Conservation (phyloP, 2,888 invertebrate genomes). For the Shargacucullia verbasci region DNA sequence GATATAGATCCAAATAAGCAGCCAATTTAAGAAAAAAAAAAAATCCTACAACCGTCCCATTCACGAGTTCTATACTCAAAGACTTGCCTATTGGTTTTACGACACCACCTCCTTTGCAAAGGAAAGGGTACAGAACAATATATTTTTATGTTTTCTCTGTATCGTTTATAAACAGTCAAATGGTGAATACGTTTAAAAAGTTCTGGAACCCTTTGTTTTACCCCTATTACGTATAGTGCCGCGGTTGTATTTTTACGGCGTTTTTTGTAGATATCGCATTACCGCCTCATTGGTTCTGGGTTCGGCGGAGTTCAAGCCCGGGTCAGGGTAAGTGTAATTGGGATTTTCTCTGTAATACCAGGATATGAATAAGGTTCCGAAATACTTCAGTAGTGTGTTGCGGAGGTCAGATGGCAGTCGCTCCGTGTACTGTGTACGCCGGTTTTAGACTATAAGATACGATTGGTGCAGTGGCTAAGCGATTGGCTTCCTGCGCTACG, state of each 20-base stretch:
- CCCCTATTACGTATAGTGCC: not conserved
- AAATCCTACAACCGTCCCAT: constrained; percentile 39
- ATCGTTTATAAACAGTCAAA: constrained; percentile 46
- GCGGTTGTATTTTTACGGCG: not conserved
- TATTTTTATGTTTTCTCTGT: constrained; percentile 50
- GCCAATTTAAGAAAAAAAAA: constrained; percentile 57
- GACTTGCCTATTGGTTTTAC: constrained; percentile 48
- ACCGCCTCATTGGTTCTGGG: no score
- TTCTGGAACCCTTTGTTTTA: constrained; percentile 20
- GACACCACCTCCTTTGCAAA: constrained; percentile 36
- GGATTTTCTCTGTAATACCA: no score
- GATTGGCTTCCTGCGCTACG: no score
- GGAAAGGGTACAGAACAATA: constrained; percentile 48
- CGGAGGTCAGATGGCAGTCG: no score
- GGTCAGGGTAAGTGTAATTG: no score
- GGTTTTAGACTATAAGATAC: no score
- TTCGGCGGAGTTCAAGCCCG: no score
- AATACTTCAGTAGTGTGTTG: no score
- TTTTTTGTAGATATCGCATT: not conserved
- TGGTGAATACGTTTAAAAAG: constrained; percentile 34
- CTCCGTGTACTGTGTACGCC: no score
- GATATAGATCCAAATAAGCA: no score
- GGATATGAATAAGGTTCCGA: no score
- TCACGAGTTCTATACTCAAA: constrained; percentile 51
- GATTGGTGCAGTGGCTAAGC: no score